Conservation (phyloP, 2,113 vertebrate genomes). For the Oreamnos americanus region DNA sequence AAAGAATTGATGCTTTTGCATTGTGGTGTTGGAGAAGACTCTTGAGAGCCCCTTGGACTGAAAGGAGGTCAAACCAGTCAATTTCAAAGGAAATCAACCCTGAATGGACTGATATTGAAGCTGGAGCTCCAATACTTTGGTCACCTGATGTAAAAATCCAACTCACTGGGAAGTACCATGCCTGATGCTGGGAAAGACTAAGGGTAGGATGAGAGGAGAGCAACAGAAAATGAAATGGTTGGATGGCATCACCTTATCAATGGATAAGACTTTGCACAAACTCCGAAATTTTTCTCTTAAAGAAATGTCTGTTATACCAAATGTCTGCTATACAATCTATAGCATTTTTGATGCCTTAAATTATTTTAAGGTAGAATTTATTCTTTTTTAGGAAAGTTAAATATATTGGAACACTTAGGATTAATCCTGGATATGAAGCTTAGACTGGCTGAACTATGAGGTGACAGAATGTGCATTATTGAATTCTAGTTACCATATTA, state of each 20-base stretch:
- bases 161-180: background rate
- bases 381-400: background rate
- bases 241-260: background rate
- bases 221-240: background rate
- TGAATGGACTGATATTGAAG: background rate
- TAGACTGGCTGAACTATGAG: background rate
- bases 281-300: background rate
- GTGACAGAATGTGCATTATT: background rate
- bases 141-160: background rate
- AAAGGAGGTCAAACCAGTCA: background rate
- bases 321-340: background rate
- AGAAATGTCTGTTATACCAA: background rate
- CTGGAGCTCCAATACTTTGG: background rate
- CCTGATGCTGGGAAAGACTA: background rate
- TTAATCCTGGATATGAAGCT: background rate
- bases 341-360: background rate
- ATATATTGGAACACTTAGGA: background rate
- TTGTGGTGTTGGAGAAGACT: background rate
- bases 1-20: background rate
- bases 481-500: background rate
- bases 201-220: background rate
- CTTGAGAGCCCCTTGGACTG: background rate
- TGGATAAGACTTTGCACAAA: background rate
- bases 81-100: background rate
- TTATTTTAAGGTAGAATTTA: background rate